Evolutionary conservation across 2,797 vertebrate genomes (phyloP).

Genomic region (Thunnus albacares): DNA sequence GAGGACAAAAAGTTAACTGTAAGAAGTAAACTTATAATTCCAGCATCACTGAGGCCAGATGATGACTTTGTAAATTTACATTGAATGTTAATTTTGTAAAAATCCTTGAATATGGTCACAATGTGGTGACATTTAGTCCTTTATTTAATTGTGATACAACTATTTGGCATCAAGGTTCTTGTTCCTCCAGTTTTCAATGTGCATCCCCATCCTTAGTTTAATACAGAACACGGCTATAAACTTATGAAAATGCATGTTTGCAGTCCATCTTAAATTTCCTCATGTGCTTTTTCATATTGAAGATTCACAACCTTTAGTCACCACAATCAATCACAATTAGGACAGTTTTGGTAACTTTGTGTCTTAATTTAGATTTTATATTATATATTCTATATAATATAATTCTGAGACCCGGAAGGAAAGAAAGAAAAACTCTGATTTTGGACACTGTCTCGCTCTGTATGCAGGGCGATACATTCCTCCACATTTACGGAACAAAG

Average conservation of each 20-base stretch:
- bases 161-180: too few relatives aligned
- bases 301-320: not conserved
- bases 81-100: too few relatives aligned
- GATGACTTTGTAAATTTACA: too few relatives aligned
- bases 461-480: slow-evolving; percentile 94
- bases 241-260: not conserved
- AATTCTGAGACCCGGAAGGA: slow-evolving; percentile 7
- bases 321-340: not conserved
- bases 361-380: not conserved
- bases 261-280: not conserved
- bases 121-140: too few relatives aligned
- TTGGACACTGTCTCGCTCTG: slow-evolving; percentile 49
- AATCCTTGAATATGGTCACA: too few relatives aligned
- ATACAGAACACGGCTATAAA: not conserved
- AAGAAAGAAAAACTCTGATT: slow-evolving; percentile 18
- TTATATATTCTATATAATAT: not conserved
- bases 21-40: not conserved
- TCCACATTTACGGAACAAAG: slow-evolving; percentile 96
- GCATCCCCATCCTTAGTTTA: not conserved
- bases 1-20: not conserved
- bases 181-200: not conserved
- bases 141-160: too few relatives aligned
- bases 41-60: not conserved
- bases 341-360: not conserved
- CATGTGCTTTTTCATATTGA: not conserved